Percentiles rank a stretch among this genome's conserved stretches.
Evolutionary conservation across 2,888 invertebrate genomes (phyloP).

Genomic region (Limnephilus auricula): DNA sequence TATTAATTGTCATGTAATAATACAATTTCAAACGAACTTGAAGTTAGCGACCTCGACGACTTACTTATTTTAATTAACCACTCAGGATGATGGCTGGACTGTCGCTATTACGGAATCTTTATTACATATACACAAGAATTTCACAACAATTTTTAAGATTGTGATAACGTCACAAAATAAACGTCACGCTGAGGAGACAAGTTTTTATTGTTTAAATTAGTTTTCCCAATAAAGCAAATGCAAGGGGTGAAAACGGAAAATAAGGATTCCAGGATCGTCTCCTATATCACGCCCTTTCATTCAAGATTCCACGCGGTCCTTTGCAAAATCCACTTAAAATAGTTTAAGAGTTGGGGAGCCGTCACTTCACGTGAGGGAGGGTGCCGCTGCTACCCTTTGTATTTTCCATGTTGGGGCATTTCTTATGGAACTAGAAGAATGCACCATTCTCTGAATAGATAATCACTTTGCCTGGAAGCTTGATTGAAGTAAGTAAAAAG

Average conservation of each 20-base stretch:
- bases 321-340: conserved; percentile 66
- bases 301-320: conserved; percentile 65
- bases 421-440: conserved; percentile 19
- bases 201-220: conserved; percentile 30
- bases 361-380: conserved; percentile 44
- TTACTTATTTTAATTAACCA: not conserved
- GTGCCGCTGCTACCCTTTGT: conserved; percentile 5
- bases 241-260: conserved; percentile 35
- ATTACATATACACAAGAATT: not conserved
- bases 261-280: conserved; percentile 47
- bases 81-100: not conserved
- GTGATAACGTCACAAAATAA: not conserved
- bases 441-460: conserved; percentile 34
- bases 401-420: conserved; percentile 27
- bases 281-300: conserved; percentile 65
- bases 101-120: not conserved
- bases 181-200: not conserved
- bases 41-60: not conserved
- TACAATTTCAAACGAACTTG: not conserved
- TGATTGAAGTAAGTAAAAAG: not conserved
- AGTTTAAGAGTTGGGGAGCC: conserved; percentile 64
- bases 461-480: conserved; percentile 5
- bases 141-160: not conserved
- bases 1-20: too few species aligned
- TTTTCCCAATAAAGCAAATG: conserved; percentile 14